These are phyloP conservation scores for Hemibagrus guttatus DNA, from an alignment of 2,797 vertebrate species.

Conservation along the genomic window DNA sequence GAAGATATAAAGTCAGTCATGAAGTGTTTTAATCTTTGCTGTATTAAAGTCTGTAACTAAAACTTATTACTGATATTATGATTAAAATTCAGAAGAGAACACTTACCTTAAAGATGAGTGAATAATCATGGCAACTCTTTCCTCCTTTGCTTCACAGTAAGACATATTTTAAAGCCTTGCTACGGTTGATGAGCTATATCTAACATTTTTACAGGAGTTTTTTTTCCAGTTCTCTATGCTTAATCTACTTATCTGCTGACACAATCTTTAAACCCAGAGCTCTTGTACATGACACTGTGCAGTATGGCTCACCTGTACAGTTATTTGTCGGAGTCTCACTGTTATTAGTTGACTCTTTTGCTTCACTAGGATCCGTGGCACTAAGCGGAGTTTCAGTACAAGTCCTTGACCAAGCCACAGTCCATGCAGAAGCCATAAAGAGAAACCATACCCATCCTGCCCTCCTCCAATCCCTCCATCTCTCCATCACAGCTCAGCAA, in stretches of 20 bases:
- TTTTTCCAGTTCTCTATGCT: slow-evolving; percentile 36
- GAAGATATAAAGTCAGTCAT: too few relatives aligned
- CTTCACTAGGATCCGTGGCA: slow-evolving; percentile 26
- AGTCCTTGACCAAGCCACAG: slow-evolving; percentile 18
- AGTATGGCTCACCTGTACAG: slow-evolving; percentile 52
- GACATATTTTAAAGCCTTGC: too few relatives aligned
- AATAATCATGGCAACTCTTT: too few relatives aligned
- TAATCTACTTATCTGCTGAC: too few relatives aligned
- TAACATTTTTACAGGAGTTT: too few relatives aligned
- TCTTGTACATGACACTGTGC: neutral
- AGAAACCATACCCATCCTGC: slow-evolving; percentile 23
- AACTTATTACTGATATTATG: too few relatives aligned
- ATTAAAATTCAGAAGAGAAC: too few relatives aligned
- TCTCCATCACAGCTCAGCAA: slow-evolving; percentile 21
- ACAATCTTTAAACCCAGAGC: neutral
- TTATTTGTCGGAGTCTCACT: slow-evolving; percentile 37
- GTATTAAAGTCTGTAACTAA: too few relatives aligned
- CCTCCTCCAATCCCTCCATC: neutral
- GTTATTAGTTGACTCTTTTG: slow-evolving; percentile 26
- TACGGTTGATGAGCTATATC: too few relatives aligned
- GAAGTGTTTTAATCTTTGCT: too few relatives aligned
- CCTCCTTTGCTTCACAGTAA: too few relatives aligned
- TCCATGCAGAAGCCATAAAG: slow-evolving; percentile 40
- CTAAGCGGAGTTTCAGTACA: slow-evolving; percentile 32
- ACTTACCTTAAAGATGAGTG: too few relatives aligned